Conservation (phyloP, 2,888 invertebrate genomes). For the Antitype chi region DNA sequence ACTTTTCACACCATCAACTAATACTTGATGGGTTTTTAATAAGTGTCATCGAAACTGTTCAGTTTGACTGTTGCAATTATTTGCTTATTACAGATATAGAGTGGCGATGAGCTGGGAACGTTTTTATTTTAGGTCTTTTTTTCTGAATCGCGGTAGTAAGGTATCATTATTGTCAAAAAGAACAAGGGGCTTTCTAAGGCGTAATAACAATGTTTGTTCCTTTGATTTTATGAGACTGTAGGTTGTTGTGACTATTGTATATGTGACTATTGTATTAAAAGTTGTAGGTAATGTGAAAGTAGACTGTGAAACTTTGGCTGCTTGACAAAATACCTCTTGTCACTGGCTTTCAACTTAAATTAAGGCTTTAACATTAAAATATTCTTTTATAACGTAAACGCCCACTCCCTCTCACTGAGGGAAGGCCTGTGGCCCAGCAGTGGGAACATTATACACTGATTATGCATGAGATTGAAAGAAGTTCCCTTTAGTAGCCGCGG, state of each 20-base stretch:
- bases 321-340: background rate
- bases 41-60: conserved; percentile 51
- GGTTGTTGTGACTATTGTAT: background rate
- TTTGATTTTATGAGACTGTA: background rate
- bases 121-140: conserved; percentile 42
- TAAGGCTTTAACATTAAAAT: background rate
- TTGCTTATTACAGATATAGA: conserved; percentile 64
- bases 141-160: conserved; percentile 1
- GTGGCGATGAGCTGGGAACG: conserved; percentile 62
- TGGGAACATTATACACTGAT: no score
- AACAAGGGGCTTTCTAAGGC: background rate
- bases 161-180: conserved; percentile 15
- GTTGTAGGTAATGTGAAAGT: background rate
- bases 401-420: no score
- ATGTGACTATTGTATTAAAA: background rate
- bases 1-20: conserved; percentile 72
- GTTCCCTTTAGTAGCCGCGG: background rate
- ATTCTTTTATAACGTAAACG: background rate
- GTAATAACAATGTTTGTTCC: background rate
- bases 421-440: no score
- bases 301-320: background rate
- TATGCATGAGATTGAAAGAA: background rate
- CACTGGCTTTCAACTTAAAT: background rate
- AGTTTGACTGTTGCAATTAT: conserved; percentile 51
- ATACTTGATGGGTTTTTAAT: conserved; percentile 77